Base-by-base conservation (phyloP, 2,888 invertebrate genomes). In the Euclidia mi region DNA sequence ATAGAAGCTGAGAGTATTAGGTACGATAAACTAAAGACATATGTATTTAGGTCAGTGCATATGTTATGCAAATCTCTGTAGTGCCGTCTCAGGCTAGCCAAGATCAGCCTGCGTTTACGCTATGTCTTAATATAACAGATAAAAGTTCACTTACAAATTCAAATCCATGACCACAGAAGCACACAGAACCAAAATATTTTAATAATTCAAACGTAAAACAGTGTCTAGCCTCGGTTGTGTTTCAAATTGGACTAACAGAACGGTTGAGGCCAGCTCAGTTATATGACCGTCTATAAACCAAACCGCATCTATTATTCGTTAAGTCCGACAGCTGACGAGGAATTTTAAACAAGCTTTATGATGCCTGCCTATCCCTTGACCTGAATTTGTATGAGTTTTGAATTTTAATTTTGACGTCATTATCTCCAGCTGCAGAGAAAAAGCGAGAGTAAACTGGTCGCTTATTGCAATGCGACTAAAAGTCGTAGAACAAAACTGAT, bases 271-370 rank as follows among this genome's bases (percentile, higher is more conserved):
- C 88, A 81, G 70, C 78, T 86, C 76, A 87, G 92, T 94, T 94
- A 94, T 94, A 94, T 92, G 93, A 89, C 85, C 87, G 78, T 82
- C 89, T 90, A 93, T 94, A 94, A 94, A 93, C 90, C 81, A 83
- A 88, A 92, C 92, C 91, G 87, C 92, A 90, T 94, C 94, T 94
- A 94, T 91, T 92, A 91, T 91, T 84, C 85, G 82, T 74, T 43
- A 38, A 77, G 82, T 72, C 78, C 76, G 76, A 70, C 93, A 92
- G 93, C 92, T 92, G 93, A 91, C 85, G 88, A 82, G 77, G 84
- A 87, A 84, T 89, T 91, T 88, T 82, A 89, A 92, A 91, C 88
- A 83, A 82, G 82, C 82, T 94, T 94, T 93, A 94, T 92, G 84
- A 79, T 85, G 58, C 41, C 82, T 82, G 82, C 77, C 70, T 79